phyloP scores from a whole-genome alignment of 2,113 vertebrate species.

The human (Homo sapiens) region GRCh38 chr4:86935501-86936000 shows the following conservation, averaged over 20 bases:
- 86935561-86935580: background rate
- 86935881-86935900: background rate
- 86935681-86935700: background rate
- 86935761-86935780: background rate
- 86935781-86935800: background rate
- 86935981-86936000: background rate
- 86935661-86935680: background rate
- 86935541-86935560: background rate
- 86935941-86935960: background rate
- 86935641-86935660: background rate
- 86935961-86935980: background rate
- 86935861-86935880: background rate
- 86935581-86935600: background rate
- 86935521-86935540: background rate
- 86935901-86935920: background rate
- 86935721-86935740: background rate
- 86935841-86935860: background rate
- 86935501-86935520: background rate
- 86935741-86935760: background rate
- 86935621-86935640: constrained; percentile 46
- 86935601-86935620: constrained; percentile 63
- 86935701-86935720: background rate
- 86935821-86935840: background rate
- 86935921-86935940: background rate
- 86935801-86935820: background rate